phyloP scores from a whole-genome alignment of 2,797 vertebrate genomes.

The Meriones psammophilus region DNA sequence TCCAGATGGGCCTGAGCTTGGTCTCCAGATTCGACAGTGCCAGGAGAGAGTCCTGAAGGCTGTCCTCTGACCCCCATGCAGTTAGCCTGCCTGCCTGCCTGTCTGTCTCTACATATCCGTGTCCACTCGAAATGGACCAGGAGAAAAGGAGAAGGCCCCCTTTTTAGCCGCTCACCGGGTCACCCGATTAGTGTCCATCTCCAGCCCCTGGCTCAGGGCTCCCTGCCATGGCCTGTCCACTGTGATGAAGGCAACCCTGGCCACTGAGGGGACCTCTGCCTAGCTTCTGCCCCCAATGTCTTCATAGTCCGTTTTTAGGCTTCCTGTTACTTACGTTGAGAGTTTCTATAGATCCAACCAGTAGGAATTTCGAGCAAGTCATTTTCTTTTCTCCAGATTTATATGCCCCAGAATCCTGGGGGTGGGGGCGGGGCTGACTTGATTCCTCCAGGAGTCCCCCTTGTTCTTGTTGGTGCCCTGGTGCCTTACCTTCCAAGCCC shows the following conservation, averaged over 20 bases:
- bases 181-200: slow-evolving; percentile 29
- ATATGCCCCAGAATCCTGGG: slow-evolving; percentile 73
- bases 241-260: slow-evolving; percentile 32
- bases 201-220: neutral
- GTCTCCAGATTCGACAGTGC: neutral
- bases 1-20: neutral
- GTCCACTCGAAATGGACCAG: neutral
- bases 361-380: slow-evolving; percentile 78
- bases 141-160: neutral
- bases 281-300: neutral
- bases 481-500: slow-evolving; percentile 68
- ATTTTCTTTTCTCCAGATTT: slow-evolving; percentile 69
- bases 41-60: neutral
- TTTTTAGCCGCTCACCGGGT: slow-evolving; percentile 47
- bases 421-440: slow-evolving; percentile 67
- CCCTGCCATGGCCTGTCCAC: slow-evolving; percentile 50
- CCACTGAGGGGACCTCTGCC: slow-evolving; percentile 54
- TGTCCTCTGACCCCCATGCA: neutral
- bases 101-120: neutral
- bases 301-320: neutral
- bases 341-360: slow-evolving; percentile 69
- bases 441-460: slow-evolving; percentile 66
- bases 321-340: slow-evolving; percentile 54
- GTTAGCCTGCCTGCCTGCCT: neutral
- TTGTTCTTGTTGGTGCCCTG: slow-evolving; percentile 69